phyloP scores from a whole-genome alignment of 2,888 invertebrate genomes.

The Acleris literana region DNA sequence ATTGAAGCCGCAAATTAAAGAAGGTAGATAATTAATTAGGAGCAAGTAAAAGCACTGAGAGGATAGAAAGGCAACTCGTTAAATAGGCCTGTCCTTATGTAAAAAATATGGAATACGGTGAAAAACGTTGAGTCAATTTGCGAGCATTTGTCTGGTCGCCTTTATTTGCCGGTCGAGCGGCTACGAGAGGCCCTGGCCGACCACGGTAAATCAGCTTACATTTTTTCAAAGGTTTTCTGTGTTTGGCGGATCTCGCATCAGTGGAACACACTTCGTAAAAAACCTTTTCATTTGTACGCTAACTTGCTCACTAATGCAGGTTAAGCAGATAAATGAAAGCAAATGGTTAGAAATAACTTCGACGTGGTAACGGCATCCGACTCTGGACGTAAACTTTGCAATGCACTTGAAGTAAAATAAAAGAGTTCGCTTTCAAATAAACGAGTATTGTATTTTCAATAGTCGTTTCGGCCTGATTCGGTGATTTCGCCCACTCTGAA shows the following conservation, averaged over 20 bases:
- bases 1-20: slow-evolving; percentile 19
- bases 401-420: slow-evolving; percentile 1
- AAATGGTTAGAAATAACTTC: slow-evolving; percentile 20
- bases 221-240: slow-evolving; percentile 80
- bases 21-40: slow-evolving; percentile 27
- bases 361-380: not conserved
- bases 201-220: slow-evolving; percentile 81
- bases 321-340: slow-evolving; percentile 34
- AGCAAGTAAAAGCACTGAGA: slow-evolving; percentile 15
- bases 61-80: slow-evolving; percentile 22
- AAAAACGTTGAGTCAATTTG: slow-evolving; percentile 81
- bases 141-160: slow-evolving; percentile 81
- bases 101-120: slow-evolving; percentile 74
- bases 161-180: slow-evolving; percentile 79
- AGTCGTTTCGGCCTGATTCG: slow-evolving; percentile 46
- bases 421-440: slow-evolving; percentile 8
- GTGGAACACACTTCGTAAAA: slow-evolving; percentile 61
- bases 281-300: slow-evolving; percentile 67
- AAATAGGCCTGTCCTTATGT: slow-evolving; percentile 51
- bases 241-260: slow-evolving; percentile 75
- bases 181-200: slow-evolving; percentile 68
- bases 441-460: slow-evolving; percentile 9
- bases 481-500: slow-evolving; percentile 48
- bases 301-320: slow-evolving; percentile 51
- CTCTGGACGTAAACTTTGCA: slow-evolving; percentile 2